phyloP scores from a whole-genome alignment of 2,888 invertebrate species.

The Nephrotoma guestfalica region DNA sequence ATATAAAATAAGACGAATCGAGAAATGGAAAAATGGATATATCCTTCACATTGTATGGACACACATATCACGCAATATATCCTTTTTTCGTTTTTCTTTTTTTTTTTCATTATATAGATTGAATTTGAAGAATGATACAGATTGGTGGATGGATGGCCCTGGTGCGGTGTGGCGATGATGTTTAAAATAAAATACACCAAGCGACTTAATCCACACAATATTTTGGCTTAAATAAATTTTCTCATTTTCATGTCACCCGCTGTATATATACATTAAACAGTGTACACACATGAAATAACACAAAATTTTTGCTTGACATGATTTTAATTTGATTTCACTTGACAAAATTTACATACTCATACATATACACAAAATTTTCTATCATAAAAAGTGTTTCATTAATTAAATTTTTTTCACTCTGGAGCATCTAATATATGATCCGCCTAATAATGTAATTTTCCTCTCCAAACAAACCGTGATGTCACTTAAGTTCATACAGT shows the following conservation, averaged over 20 bases:
- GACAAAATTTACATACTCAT: neutral
- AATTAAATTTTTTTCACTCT: neutral
- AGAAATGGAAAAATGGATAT: neutral
- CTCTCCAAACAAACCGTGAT: neutral
- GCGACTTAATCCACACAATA: neutral
- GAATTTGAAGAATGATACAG: neutral
- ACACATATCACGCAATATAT: neutral
- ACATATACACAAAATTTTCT: neutral
- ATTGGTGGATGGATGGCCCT: neutral
- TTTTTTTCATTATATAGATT: neutral
- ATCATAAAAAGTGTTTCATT: neutral
- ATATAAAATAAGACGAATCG: neutral
- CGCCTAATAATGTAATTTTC: neutral
- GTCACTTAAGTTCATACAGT: neutral
- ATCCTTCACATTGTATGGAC: neutral
- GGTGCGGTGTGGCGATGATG: neutral
- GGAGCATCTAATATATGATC: neutral
- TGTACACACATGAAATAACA: neutral
- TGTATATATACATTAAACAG: neutral
- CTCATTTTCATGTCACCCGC: neutral
- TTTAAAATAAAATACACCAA: neutral
- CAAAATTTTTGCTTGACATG: neutral
- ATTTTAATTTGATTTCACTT: neutral
- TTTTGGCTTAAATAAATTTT: neutral
- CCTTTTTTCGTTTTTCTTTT: neutral